A percentile compares a stretch with the other conserved stretches of the same genome.
Evolutionary conservation across 2,797 vertebrate genomes (phyloP).

Genomic region (Fistularia tabacaria): DNA sequence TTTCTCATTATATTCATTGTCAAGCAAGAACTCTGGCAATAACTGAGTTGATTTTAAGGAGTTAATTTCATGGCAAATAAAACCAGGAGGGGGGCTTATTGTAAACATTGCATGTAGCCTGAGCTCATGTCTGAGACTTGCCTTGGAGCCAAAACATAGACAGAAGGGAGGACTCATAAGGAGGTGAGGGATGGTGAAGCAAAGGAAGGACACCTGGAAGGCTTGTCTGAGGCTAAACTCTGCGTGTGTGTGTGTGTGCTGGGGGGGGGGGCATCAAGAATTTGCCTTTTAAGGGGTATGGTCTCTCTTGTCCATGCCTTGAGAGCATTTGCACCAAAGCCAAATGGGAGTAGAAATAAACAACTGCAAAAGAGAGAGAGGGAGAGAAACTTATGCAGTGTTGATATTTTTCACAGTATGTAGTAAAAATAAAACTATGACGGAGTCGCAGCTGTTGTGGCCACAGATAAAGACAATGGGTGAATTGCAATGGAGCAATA

Average conservation of each 20-base stretch:
- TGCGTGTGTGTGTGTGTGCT: constrained; percentile 28
- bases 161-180: constrained; percentile 4
- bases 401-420: constrained; percentile 4
- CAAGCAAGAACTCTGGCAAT: constrained; percentile 1
- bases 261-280: constrained; percentile 68
- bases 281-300: constrained; percentile 74
- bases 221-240: constrained; percentile 29
- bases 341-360: constrained; percentile 48
- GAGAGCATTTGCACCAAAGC: constrained; percentile 45
- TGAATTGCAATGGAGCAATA: too few relatives aligned
- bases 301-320: constrained; percentile 45
- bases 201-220: constrained; percentile 46
- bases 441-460: too few relatives aligned
- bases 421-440: background rate
- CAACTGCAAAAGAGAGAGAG: constrained; percentile 33
- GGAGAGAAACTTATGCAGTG: background rate
- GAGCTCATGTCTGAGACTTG: constrained; percentile 58
- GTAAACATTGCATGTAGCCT: constrained; percentile 53
- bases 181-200: constrained; percentile 2
- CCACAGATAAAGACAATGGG: too few relatives aligned
- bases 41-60: constrained; percentile 52
- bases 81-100: constrained; percentile 47
- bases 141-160: constrained; percentile 18
- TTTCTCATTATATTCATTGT: constrained; percentile 4
- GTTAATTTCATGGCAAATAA: constrained; percentile 60